Evolutionary conservation across 2,797 vertebrate species (phyloP).

Genomic region (Coregonus suidteri): DNA sequence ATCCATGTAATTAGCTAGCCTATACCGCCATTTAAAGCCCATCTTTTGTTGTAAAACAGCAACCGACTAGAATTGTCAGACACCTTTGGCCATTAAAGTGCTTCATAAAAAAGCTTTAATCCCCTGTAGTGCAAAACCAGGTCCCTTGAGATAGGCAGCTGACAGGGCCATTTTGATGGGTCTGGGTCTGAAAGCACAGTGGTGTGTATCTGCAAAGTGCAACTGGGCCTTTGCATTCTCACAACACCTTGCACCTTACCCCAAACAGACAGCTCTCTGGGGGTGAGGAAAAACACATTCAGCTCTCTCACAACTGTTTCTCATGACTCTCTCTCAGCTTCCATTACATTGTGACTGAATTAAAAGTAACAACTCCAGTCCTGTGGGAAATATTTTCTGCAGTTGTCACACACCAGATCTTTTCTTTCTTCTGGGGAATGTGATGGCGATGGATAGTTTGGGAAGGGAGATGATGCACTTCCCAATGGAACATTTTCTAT

Average conservation of each 20-base stretch:
- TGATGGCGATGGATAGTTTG: conserved; percentile 30
- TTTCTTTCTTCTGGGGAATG: conserved; percentile 45
- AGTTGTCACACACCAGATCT: conserved; percentile 36
- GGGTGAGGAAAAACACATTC: conserved; percentile 33
- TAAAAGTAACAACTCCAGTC: conserved; percentile 43
- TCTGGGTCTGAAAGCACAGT: conserved; percentile 62
- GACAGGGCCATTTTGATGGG: conserved; percentile 67
- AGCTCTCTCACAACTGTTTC: conserved; percentile 31
- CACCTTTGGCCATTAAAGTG: conserved; percentile 68
- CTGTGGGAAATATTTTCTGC: conserved; percentile 30
- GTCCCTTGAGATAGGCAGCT: conserved; percentile 65
- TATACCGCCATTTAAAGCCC: conserved; percentile 36
- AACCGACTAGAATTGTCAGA: conserved; percentile 42
- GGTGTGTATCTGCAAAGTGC: conserved; percentile 72
- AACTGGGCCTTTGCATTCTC: conserved; percentile 58
- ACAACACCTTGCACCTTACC: conserved; percentile 57
- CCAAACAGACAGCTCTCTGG: conserved; percentile 48
- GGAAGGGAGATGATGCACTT: conserved; percentile 21
- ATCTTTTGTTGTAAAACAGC: conserved; percentile 47
- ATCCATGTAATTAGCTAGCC: conserved; percentile 25
- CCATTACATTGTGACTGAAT: conserved; percentile 41
- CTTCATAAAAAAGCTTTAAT: conserved; percentile 70
- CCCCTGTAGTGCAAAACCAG: conserved; percentile 57
- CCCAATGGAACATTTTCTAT: conserved; percentile 9
- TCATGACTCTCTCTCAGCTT: conserved; percentile 49